Conservation (phyloP, 1,140 invertebrate genomes). For the Sycophila sp. region DNA sequence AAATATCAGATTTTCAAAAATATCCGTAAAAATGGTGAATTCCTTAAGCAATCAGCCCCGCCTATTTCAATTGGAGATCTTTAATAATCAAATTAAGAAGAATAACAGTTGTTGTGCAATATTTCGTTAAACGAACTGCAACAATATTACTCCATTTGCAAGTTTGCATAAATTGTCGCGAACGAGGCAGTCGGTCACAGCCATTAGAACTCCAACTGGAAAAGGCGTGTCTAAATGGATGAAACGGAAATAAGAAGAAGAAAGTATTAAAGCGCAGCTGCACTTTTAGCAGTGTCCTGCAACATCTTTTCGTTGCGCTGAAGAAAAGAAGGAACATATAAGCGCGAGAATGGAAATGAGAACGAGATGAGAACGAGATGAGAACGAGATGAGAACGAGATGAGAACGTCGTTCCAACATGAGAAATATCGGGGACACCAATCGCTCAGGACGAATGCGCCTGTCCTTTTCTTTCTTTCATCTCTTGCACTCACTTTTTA, state of each 20-base stretch:
- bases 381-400: background rate
- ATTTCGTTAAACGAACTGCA: no score
- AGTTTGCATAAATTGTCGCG: no score
- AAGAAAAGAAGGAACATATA: slow-evolving; percentile 39
- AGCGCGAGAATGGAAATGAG: background rate
- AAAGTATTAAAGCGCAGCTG: slow-evolving; percentile 17
- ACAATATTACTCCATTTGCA: no score
- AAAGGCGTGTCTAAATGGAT: background rate
- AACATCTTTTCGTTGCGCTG: background rate
- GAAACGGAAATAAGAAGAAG: background rate
- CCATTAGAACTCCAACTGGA: no score
- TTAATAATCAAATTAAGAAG: no score
- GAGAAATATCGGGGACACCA: slow-evolving; percentile 21
- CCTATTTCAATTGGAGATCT: no score
- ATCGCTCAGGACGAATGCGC: background rate
- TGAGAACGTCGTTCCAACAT: background rate
- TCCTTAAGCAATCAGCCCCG: no score
- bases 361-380: background rate
- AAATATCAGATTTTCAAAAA: no score
- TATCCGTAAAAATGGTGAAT: no score
- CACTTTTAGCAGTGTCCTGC: slow-evolving; percentile 39
- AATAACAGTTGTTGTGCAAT: no score
- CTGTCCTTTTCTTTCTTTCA: background rate
- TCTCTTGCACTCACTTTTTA: background rate
- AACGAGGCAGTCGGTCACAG: background rate